Evolutionary conservation across 2,113 vertebrate species (phyloP).

Genomic region (Felis chaus): DNA sequence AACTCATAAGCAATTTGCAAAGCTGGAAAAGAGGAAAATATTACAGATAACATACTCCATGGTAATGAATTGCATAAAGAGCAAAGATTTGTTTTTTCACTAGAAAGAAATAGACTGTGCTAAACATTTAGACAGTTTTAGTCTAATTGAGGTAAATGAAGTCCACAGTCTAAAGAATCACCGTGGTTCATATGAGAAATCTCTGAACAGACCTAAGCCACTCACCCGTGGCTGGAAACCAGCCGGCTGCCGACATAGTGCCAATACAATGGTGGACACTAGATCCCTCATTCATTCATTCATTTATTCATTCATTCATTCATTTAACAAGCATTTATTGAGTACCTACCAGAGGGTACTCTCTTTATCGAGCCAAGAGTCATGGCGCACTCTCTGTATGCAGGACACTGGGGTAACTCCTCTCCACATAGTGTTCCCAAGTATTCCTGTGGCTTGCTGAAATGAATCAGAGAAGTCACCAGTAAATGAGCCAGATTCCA

Average conservation of each 20-base stretch:
- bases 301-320: background rate
- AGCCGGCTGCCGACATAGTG: background rate
- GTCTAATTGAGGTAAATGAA: constrained; percentile 8
- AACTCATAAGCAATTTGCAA: background rate
- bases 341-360: background rate
- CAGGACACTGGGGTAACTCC: background rate
- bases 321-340: background rate
- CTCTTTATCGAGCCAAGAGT: background rate
- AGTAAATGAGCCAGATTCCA: background rate
- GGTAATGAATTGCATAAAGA: background rate
- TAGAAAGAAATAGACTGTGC: background rate
- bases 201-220: background rate
- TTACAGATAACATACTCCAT: background rate
- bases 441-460: background rate
- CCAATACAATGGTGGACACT: background rate
- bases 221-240: background rate
- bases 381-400: background rate
- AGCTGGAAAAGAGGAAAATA: background rate
- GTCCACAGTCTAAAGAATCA: background rate
- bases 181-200: background rate
- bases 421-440: background rate
- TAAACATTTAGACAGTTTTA: background rate
- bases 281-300: background rate
- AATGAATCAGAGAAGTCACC: background rate
- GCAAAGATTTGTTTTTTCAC: background rate